Conservation (phyloP, 2,888 invertebrate species). For the Seira sanloemensis region DNA sequence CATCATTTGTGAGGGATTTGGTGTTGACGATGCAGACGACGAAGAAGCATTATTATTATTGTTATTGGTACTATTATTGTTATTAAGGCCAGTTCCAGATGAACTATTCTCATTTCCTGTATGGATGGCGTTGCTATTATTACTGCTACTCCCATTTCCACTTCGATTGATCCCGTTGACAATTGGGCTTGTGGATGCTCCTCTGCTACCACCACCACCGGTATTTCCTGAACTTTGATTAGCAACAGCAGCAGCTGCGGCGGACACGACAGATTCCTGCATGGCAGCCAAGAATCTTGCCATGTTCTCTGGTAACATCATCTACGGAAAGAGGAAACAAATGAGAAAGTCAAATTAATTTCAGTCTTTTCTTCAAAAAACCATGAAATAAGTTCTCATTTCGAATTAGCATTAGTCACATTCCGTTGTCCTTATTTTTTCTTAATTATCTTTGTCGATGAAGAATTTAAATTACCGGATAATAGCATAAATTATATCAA, state of each 20-base stretch:
- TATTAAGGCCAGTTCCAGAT: slow-evolving; percentile 7
- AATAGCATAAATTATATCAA: slow-evolving; percentile 48
- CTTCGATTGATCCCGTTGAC: slow-evolving; percentile 55
- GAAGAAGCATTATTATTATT: slow-evolving; percentile 50
- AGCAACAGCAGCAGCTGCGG: slow-evolving; percentile 53
- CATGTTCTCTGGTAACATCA: slow-evolving; percentile 73
- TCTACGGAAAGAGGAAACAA: slow-evolving; percentile 60
- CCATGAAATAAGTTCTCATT: slow-evolving; percentile 56
- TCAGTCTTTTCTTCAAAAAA: slow-evolving; percentile 50
- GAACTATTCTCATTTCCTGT: slow-evolving; percentile 18
- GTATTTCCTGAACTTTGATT: slow-evolving; percentile 46
- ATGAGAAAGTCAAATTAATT: slow-evolving; percentile 43
- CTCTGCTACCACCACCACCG: slow-evolving; percentile 37
- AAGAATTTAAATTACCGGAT: slow-evolving; percentile 64
- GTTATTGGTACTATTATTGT: slow-evolving; percentile 44
- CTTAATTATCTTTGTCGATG: slow-evolving; percentile 47
- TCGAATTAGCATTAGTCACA: slow-evolving; percentile 47
- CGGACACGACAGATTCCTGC: slow-evolving; percentile 72
- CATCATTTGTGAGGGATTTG: slow-evolving; percentile 61
- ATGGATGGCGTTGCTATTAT: slow-evolving; percentile 24
- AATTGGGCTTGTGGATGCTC: slow-evolving; percentile 14
- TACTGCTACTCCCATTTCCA: not conserved
- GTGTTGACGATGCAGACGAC: slow-evolving; percentile 53
- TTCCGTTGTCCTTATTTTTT: slow-evolving; percentile 43
- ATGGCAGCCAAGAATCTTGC: slow-evolving; percentile 72